Evolutionary conservation across 2,888 invertebrate genomes (phyloP), one percentile per base, ranked within the genome.

Genomic region (Amiota minor): DNA sequence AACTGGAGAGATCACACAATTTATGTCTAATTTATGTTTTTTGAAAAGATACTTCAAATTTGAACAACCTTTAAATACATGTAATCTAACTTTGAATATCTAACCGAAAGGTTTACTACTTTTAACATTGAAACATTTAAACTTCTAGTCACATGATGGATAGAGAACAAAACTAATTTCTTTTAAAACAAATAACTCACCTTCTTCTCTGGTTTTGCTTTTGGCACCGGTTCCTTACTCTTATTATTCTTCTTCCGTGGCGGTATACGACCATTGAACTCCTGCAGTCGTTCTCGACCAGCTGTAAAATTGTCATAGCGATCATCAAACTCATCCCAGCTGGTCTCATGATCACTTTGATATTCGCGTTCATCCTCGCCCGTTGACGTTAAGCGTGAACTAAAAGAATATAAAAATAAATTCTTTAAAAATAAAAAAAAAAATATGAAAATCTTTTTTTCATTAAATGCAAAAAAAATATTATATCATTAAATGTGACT

Each of bases 181-280:
- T 35, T 35, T 8, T 6, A 4, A 35, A 35, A 0, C 35, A 8
- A 6, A 35, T 6, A 14, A 20, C 83, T 80, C 77, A 87, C 87
- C 85, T 84, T 87, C 75, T 83, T 79, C 77, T 86, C 86, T 71
- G 85, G 78, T 77, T 84, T 86, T 20, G 53, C 50, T 50, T 68
- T 68, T 16, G 83, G 76, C 79, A 84, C 86, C 75, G 81, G 80
- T 77, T 81, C 80, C 75, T 85, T 87, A 79, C 86, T 89, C 35
- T 35, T 35, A 35, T n/a, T n/a, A 83, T 89, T 89, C 87, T 90
- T 90, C 81, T 89, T 90, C 72, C 89, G 87, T 59, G 89, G 89
- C 78, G 90, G 90, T 82, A 90, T 89, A 77, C 89, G 87, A 72
- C 90, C 90, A 75, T 86, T 88, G 78, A 90, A 90, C 83, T 90